Evolutionary conservation across 2,113 vertebrate species (phyloP).

Genomic region (Uria aalge): DNA sequence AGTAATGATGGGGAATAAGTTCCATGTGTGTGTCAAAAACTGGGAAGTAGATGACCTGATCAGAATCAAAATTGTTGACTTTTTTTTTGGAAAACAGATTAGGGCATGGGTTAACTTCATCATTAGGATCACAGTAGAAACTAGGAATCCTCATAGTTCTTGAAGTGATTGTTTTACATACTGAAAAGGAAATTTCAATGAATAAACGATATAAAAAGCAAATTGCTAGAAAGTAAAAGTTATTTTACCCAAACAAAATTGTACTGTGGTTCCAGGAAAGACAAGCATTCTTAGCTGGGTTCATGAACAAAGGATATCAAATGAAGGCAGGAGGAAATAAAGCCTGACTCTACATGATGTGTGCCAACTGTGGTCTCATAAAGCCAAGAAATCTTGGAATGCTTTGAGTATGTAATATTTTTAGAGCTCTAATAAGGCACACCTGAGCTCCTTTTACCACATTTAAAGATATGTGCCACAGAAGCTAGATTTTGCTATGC

Average conservation of each 20-base stretch:
- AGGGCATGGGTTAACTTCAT: background rate
- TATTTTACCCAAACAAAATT: background rate
- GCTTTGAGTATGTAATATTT: conserved; percentile 16
- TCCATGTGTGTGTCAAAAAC: background rate
- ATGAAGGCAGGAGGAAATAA: conserved; percentile 40
- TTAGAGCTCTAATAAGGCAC: conserved; percentile 39
- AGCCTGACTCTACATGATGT: background rate
- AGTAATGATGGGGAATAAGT: background rate
- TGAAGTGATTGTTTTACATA: background rate
- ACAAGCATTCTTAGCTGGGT: background rate
- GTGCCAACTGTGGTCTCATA: conserved; percentile 19
- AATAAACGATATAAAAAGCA: background rate
- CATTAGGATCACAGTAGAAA: background rate
- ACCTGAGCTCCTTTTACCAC: conserved; percentile 38
- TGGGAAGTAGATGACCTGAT: background rate
- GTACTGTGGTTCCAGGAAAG: background rate
- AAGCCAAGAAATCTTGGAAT: conserved; percentile 43
- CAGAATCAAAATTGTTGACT: background rate
- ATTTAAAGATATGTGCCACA: conserved; percentile 21
- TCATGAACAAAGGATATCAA: conserved; percentile 9
- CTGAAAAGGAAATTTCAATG: background rate
- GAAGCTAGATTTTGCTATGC: background rate
- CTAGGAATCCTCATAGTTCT: background rate
- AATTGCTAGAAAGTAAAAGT: background rate
- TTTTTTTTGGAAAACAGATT: background rate